These are phyloP conservation scores for Dynastes hyllus DNA, from an alignment of 2,888 invertebrate species.

Conservation along the genomic window DNA sequence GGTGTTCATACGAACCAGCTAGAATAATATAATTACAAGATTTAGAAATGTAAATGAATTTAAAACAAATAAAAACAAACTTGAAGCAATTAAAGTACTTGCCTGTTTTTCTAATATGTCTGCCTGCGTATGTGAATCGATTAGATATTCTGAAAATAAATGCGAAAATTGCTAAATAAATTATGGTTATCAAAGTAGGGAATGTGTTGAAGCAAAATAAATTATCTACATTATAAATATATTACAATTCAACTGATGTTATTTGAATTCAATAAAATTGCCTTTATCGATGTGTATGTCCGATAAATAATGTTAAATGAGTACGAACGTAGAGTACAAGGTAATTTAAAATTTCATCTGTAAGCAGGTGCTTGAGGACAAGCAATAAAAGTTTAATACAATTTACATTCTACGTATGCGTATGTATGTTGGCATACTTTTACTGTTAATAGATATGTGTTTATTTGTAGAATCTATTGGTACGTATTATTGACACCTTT, in stretches of 20 bases:
- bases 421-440: slow-evolving; percentile 44
- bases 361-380: slow-evolving; percentile 45
- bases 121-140: slow-evolving; percentile 6
- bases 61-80: background rate
- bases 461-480: slow-evolving; percentile 40
- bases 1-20: background rate
- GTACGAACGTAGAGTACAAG: slow-evolving; percentile 15
- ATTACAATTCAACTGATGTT: slow-evolving; percentile 43
- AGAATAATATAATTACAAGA: background rate
- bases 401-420: slow-evolving; percentile 36
- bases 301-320: slow-evolving; percentile 46
- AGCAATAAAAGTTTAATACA: slow-evolving; percentile 44
- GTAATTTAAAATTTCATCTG: slow-evolving; percentile 45
- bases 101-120: slow-evolving; percentile 1
- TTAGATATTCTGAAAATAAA: slow-evolving; percentile 15
- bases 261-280: slow-evolving; percentile 51
- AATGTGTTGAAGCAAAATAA: slow-evolving; percentile 48
- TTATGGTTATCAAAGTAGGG: slow-evolving; percentile 29
- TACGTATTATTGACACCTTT: slow-evolving; percentile 50
- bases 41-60: background rate
- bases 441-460: slow-evolving; percentile 41
- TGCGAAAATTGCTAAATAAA: slow-evolving; percentile 47
- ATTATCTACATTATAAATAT: slow-evolving; percentile 47
- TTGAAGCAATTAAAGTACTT: slow-evolving; percentile 5
- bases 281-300: slow-evolving; percentile 36